Evolutionary conservation across 2,888 invertebrate species (phyloP).

Genomic region (Drosophila imparisetae): DNA sequence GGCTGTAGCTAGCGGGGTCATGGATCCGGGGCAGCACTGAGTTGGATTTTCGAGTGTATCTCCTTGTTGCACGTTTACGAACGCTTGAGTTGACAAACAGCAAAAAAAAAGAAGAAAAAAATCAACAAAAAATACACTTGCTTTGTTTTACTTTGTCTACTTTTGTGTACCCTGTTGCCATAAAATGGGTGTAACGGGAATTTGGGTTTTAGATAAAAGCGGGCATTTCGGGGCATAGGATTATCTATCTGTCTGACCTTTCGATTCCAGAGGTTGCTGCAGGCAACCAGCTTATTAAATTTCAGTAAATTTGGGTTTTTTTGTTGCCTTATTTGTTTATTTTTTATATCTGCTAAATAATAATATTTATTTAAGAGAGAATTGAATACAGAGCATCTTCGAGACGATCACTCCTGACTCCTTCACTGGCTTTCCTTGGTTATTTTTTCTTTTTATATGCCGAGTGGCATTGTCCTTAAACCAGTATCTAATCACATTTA

Average conservation of each 20-base stretch:
- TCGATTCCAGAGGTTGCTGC: not conserved
- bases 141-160: conserved; percentile 19
- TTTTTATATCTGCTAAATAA: not conserved
- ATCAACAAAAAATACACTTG: conserved; percentile 23
- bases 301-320: not conserved
- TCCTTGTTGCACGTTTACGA: conserved; percentile 40
- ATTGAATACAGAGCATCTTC: not conserved
- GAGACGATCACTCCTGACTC: not conserved
- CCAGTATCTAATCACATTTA: conserved; percentile 76
- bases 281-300: not conserved
- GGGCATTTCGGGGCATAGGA: not conserved
- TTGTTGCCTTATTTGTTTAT: not conserved
- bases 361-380: not conserved
- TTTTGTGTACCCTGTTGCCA: conserved; percentile 1
- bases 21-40: not conserved
- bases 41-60: conserved; percentile 7
- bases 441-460: conserved; percentile 14
- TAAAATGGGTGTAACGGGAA: not conserved
- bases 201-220: not conserved
- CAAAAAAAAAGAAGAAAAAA: conserved; percentile 22
- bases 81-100: conserved; percentile 52
- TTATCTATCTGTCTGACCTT: not conserved
- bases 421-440: not conserved
- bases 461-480: conserved; percentile 46
- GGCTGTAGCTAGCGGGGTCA: not conserved